Conservation (phyloP, 1,140 invertebrate genomes). For the Trichomalopsis sarcophagae region DNA sequence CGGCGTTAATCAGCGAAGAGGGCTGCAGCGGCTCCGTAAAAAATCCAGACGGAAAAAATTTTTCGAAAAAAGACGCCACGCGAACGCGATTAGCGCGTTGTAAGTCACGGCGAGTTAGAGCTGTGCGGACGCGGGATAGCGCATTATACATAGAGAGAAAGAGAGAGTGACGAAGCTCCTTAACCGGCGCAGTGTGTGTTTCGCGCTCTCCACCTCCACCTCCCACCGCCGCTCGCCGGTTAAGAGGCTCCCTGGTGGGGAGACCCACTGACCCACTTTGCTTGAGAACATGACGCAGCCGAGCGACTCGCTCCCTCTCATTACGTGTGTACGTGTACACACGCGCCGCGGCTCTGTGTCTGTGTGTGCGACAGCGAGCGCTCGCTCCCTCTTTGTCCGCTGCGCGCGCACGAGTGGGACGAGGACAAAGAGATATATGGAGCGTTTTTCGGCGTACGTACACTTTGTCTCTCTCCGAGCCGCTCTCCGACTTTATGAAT, state of each 20-base stretch:
- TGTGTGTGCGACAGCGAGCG: not conserved
- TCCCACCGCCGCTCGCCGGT: constrained; percentile 21
- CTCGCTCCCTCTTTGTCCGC: constrained; percentile 56
- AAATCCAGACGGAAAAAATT: not conserved
- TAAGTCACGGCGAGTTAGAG: not conserved
- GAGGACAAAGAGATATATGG: constrained; percentile 43
- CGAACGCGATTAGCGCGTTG: not conserved
- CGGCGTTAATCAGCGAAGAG: too few species aligned
- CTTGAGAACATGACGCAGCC: constrained; percentile 74
- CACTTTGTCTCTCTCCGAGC: not conserved
- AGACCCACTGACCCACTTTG: constrained; percentile 75
- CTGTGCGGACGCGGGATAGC: not conserved
- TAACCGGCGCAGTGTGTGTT: constrained; percentile 6
- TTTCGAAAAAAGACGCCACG: not conserved
- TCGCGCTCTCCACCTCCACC: constrained; percentile 40
- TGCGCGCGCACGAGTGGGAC: constrained; percentile 16
- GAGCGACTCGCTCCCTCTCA: constrained; percentile 65
- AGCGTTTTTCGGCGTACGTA: constrained; percentile 17
- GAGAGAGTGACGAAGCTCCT: constrained; percentile 30
- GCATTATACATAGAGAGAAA: not conserved
- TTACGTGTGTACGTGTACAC: constrained; percentile 40
- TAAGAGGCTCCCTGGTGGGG: constrained; percentile 61
- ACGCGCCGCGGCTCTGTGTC: not conserved
- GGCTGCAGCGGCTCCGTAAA: too few species aligned
- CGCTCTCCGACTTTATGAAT: not conserved